These are phyloP conservation scores for Nylanderia fulva DNA, from an alignment of 1,140 invertebrate genomes.

Conservation along the genomic window DNA sequence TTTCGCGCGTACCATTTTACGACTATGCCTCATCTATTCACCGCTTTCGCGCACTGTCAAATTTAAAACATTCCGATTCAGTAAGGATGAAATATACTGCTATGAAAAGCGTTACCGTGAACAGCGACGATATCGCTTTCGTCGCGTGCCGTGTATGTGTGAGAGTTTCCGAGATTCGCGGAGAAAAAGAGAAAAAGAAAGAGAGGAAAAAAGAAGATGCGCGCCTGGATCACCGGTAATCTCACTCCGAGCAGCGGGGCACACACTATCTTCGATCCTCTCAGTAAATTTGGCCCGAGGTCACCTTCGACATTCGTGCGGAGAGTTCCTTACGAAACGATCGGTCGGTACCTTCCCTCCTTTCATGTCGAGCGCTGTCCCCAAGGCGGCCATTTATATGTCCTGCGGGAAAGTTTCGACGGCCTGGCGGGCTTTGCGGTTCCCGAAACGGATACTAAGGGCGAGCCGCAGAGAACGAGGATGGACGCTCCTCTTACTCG, in stretches of 20 bases:
- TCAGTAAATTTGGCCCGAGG: constrained; percentile 51
- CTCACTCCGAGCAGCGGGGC: constrained; percentile 13
- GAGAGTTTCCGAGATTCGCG: neutral
- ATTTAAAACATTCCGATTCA: constrained; percentile 36
- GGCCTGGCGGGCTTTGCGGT: constrained; percentile 59
- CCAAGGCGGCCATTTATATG: constrained; percentile 61
- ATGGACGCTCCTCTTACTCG: constrained; percentile 63
- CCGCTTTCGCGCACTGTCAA: neutral
- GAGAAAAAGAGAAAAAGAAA: neutral
- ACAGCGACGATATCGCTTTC: constrained; percentile 4
- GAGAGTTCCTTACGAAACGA: constrained; percentile 54
- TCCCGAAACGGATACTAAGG: constrained; percentile 55
- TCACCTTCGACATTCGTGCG: constrained; percentile 41
- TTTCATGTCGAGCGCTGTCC: constrained; percentile 50
- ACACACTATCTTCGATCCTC: constrained; percentile 57
- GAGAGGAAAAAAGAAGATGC: neutral
- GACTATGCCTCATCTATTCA: neutral
- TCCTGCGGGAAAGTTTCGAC: constrained; percentile 66
- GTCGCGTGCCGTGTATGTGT: constrained; percentile 23
- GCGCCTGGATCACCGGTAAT: constrained; percentile 28
- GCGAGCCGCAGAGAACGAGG: constrained; percentile 51
- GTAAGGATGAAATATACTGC: neutral
- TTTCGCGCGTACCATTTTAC: constrained; percentile 26
- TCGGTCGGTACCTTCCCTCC: constrained; percentile 35
- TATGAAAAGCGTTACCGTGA: constrained; percentile 17